These are phyloP conservation scores for Indicator maculatus DNA, from an alignment of 2,113 vertebrate species.

Conservation along the genomic window DNA sequence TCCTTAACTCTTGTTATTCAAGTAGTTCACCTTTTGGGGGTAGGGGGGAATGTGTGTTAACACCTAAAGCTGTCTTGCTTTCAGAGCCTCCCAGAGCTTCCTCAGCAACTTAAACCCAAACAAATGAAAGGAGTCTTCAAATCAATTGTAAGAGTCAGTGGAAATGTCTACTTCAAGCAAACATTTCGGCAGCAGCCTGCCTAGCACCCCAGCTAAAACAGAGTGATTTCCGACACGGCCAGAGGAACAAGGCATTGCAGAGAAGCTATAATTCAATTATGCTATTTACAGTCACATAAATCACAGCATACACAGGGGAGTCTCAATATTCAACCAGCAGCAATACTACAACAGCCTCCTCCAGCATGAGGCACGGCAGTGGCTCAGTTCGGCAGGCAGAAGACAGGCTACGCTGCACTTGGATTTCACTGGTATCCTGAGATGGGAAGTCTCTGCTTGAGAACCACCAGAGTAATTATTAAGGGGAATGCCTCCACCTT, in stretches of 20 bases:
- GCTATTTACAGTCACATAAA: conserved; percentile 22
- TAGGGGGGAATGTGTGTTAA: background rate
- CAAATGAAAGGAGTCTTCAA: background rate
- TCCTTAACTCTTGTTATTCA: background rate
- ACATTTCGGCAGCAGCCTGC: background rate
- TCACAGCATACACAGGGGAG: background rate
- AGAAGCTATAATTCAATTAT: conserved; percentile 5
- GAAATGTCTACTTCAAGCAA: background rate
- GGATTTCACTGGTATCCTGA: background rate
- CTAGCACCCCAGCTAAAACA: background rate
- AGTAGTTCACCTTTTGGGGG: background rate
- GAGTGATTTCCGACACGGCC: background rate
- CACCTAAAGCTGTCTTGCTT: background rate
- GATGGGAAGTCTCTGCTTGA: background rate
- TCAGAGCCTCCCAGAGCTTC: background rate
- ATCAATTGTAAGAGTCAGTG: background rate
- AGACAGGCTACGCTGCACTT: background rate
- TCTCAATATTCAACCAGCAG: background rate
- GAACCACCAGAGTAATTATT: background rate
- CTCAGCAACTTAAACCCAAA: background rate
- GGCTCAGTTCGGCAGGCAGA: background rate
- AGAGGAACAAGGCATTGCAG: background rate
- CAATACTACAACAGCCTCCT: background rate
- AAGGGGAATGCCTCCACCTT: background rate
- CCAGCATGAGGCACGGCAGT: background rate